A percentile compares a stretch with the other conserved stretches of the same genome.
phyloP scores from a whole-genome alignment of 2,888 invertebrate genomes.

The Drosophila subsilvestris region DNA sequence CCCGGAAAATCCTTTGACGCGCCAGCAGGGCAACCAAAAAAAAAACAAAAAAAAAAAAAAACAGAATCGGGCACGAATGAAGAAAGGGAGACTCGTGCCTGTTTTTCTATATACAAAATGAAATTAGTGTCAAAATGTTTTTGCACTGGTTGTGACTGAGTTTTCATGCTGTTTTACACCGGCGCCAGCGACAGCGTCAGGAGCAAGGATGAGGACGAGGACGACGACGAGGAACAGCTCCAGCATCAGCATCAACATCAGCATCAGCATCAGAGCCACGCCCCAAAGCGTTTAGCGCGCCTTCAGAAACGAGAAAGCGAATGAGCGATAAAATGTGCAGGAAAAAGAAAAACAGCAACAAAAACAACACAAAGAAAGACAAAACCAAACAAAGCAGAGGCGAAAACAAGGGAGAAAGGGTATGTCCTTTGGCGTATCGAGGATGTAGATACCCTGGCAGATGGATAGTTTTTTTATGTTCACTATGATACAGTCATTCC shows the following conservation, averaged over 20 bases:
- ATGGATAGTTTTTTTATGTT: too few species aligned
- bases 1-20: slow-evolving; percentile 72
- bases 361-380: slow-evolving; percentile 19
- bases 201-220: not conserved
- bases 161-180: slow-evolving; percentile 78
- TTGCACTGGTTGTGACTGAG: slow-evolving; percentile 75
- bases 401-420: slow-evolving; percentile 16
- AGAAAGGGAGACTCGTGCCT: slow-evolving; percentile 51
- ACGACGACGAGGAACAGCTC: not conserved
- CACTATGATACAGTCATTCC: too few species aligned
- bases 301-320: slow-evolving; percentile 51
- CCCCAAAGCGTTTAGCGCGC: slow-evolving; percentile 74
- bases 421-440: not conserved
- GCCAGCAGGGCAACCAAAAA: slow-evolving; percentile 46
- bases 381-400: slow-evolving; percentile 41
- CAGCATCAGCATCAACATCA: slow-evolving; percentile 28
- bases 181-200: slow-evolving; percentile 48
- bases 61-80: slow-evolving; percentile 14
- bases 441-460: not conserved
- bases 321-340: slow-evolving; percentile 74
- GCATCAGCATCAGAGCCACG: slow-evolving; percentile 52
- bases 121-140: slow-evolving; percentile 79
- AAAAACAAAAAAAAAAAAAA: slow-evolving; percentile 19
- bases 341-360: slow-evolving; percentile 23
- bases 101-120: slow-evolving; percentile 75